Evolutionary conservation across 1,140 invertebrate species (phyloP), one percentile per base, ranked within the genome.

Genomic region (Galleria mellonella): DNA sequence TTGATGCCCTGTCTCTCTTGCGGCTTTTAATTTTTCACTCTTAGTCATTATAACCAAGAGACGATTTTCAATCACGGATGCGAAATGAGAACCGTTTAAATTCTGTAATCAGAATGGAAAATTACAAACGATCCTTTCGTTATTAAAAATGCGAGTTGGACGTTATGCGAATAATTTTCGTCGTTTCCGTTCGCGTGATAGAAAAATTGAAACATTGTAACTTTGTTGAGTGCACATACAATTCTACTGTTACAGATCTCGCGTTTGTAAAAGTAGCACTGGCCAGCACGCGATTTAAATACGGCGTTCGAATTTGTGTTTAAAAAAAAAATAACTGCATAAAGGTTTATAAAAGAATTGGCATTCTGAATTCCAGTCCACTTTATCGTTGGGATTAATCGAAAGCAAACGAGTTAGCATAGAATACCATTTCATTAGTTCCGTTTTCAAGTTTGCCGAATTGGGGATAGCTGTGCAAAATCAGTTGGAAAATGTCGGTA

Each of bases 11-110:
- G 48, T 53, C 46, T 51, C 49, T 50, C 3, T 55, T 47, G 47
- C 17, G 38, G 51, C 47, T 62, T 58, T 63, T 62, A 67, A 60
- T 63, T 57, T 59, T 63, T 58, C 55, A 53, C 45, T 57, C 44
- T 39, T 41, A 29, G 32, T 33, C 31, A 33, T 51, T 61, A 23
- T 23, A 61, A 61, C 55, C 51, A 57, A 46, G 39, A 32, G 23
- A 37, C 15, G 38, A 35, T 29, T 40, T 44, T 47, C 31, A 35
- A 36, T 46, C 33, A 37, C 6, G 17, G 8, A 17, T 17, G 13
- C 32, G 32, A 35, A 9, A 35, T 37, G 35, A 37, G 35, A 43
- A 33, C 27, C 10, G 17, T 43, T 43, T 31, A 30, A 38, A 43
- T 17, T 42, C 32, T n/a, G 23, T 41, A 41, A 41, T 36, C 12